phyloP scores from a whole-genome alignment of 1,140 invertebrate species.

The Nymphalis io region DNA sequence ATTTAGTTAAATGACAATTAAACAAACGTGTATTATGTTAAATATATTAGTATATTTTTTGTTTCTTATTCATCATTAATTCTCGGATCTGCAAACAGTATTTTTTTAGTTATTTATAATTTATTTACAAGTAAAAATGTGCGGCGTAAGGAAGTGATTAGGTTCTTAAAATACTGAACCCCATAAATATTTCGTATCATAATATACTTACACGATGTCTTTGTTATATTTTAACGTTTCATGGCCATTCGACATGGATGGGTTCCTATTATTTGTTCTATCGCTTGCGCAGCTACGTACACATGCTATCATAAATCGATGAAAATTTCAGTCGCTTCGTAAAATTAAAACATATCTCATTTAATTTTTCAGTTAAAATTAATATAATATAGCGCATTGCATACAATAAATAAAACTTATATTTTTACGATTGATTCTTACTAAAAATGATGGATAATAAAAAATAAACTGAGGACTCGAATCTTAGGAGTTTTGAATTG shows the following conservation, averaged over 20 bases:
- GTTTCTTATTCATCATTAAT: no score
- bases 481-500: neutral
- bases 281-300: constrained; percentile 25
- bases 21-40: no score
- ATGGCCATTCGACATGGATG: constrained; percentile 34
- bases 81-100: no score
- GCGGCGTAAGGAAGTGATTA: no score
- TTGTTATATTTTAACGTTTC: constrained; percentile 31
- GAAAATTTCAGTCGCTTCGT: constrained; percentile 1
- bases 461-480: neutral
- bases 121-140: no score
- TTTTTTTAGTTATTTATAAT: no score
- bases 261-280: constrained; percentile 31
- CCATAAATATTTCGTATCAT: neutral
- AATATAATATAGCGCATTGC: neutral
- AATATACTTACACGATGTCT: neutral
- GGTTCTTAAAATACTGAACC: neutral
- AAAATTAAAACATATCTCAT: constrained; percentile 5
- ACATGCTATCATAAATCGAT: neutral
- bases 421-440: neutral
- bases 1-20: no score
- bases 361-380: neutral
- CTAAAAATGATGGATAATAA: neutral
- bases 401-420: neutral
- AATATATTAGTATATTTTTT: no score